These are phyloP conservation scores for Leucophenga montana DNA, from an alignment of 2,888 invertebrate species.

Conservation along the genomic window DNA sequence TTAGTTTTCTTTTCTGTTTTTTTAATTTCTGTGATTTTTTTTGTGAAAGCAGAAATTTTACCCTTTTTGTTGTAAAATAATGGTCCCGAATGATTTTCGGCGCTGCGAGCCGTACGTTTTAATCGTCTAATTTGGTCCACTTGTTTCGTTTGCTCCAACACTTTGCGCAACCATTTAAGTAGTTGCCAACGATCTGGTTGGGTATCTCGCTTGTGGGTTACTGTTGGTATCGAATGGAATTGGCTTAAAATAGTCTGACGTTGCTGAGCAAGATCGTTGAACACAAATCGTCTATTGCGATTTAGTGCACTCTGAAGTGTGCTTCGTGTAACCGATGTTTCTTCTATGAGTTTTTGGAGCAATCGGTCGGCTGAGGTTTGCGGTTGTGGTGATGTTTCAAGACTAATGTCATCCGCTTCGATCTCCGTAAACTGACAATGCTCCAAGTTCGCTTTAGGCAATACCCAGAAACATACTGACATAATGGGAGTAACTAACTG, in stretches of 20 bases:
- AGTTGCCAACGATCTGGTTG: conserved; percentile 43
- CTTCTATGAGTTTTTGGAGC: conserved; percentile 67
- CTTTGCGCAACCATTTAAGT: conserved; percentile 58
- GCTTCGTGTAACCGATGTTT: conserved; percentile 58
- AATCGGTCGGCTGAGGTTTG: conserved; percentile 59
- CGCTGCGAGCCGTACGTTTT: conserved; percentile 56
- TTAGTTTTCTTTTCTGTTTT: conserved; percentile 60
- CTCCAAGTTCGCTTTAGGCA: conserved; percentile 79
- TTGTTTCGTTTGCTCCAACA: conserved; percentile 55
- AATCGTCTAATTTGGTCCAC: conserved; percentile 37
- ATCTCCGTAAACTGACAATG: conserved; percentile 75
- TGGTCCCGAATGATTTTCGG: conserved; percentile 51
- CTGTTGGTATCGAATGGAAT: conserved; percentile 8
- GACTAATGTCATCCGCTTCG: conserved; percentile 47
- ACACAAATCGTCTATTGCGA: conserved; percentile 59
- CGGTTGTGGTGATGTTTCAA: conserved; percentile 46
- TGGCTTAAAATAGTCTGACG: conserved; percentile 42
- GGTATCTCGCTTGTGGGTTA: conserved; percentile 8
- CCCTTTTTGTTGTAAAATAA: conserved; percentile 58
- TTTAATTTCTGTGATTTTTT: conserved; percentile 65
- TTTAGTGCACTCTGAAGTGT: conserved; percentile 52
- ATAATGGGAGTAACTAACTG: conserved; percentile 78
- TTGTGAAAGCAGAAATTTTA: conserved; percentile 55
- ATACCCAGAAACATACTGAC: conserved; percentile 84
- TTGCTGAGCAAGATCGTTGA: conserved; percentile 50